phyloP scores from a whole-genome alignment of 1,140 invertebrate genomes.

The Trichonephila clavipes region DNA sequence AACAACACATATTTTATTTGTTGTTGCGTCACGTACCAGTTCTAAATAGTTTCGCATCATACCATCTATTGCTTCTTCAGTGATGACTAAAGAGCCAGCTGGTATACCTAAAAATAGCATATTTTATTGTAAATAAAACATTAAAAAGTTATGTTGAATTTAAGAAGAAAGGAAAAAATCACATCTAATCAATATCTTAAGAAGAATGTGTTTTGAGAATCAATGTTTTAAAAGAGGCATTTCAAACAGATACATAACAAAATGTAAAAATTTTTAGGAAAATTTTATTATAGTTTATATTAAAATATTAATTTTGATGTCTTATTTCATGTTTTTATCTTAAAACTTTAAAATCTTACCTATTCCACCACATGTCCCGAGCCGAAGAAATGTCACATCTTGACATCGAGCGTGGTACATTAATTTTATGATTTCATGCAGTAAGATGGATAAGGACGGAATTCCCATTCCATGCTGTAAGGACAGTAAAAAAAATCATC shows the following conservation, averaged over 20 bases:
- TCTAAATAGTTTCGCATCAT: conserved; percentile 87
- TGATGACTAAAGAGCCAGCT: conserved; percentile 91
- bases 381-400: conserved; percentile 94
- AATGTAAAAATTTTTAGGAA: too few species aligned
- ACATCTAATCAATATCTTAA: too few species aligned
- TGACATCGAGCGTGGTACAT: conserved; percentile 94
- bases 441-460: conserved; percentile 93
- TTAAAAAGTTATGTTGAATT: too few species aligned
- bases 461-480: conserved; percentile 95
- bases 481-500: too few species aligned
- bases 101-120: conserved; percentile 55
- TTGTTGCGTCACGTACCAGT: conserved; percentile 81
- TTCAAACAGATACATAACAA: too few species aligned
- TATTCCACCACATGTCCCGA: conserved; percentile 96
- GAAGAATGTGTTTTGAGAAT: too few species aligned
- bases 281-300: too few species aligned
- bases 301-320: too few species aligned
- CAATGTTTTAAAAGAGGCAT: too few species aligned
- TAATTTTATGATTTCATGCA: conserved; percentile 96
- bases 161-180: too few species aligned
- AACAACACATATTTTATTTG: too few species aligned
- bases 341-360: conserved; percentile 82
- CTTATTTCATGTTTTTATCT: too few species aligned
- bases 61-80: conserved; percentile 92
- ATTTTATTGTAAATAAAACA: neutral